These are phyloP conservation scores for Indri indri DNA, from an alignment of 2,113 vertebrate species.

Conservation along the genomic window DNA sequence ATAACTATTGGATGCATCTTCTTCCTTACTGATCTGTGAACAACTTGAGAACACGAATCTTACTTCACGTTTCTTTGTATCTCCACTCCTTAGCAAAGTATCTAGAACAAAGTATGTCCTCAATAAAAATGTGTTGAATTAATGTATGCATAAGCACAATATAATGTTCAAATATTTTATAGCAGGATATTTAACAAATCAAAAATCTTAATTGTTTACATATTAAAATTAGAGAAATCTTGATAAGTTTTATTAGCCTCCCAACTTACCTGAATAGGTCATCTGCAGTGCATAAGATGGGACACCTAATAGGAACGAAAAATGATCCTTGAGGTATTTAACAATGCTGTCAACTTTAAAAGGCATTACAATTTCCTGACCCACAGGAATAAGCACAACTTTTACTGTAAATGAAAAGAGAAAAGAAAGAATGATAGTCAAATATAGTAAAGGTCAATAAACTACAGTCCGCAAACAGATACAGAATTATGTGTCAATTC, in stretches of 20 bases:
- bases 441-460: neutral
- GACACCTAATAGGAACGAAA: conserved; percentile 84
- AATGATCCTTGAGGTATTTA: conserved; percentile 85
- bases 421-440: neutral
- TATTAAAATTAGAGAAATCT: neutral
- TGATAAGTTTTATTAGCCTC: neutral
- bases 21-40: neutral
- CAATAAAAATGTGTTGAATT: neutral
- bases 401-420: conserved; percentile 84
- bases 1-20: neutral
- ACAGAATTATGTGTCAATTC: neutral
- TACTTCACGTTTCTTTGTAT: neutral
- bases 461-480: neutral
- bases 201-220: neutral
- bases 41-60: neutral
- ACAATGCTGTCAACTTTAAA: conserved; percentile 84
- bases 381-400: conserved; percentile 87
- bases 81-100: conserved; percentile 11
- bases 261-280: conserved; percentile 83
- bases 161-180: neutral
- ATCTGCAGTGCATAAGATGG: conserved; percentile 84
- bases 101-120: neutral
- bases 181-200: neutral
- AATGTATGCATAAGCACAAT: neutral
- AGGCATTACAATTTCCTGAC: conserved; percentile 86